These are phyloP conservation scores for Sesia bembeciformis DNA, from an alignment of 2,888 invertebrate genomes.

Conservation along the genomic window DNA sequence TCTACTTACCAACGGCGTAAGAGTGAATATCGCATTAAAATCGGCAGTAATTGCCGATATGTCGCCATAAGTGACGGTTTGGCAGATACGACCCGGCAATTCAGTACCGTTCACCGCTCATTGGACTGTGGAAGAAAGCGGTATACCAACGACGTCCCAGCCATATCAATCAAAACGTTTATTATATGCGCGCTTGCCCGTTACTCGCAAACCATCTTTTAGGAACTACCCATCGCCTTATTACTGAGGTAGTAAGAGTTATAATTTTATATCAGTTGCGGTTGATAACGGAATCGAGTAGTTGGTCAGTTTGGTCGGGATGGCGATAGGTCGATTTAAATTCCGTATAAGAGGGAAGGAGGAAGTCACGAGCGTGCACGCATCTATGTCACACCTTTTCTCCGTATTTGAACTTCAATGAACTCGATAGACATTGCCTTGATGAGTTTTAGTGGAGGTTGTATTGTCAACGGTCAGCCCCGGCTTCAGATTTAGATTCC, in stretches of 20 bases:
- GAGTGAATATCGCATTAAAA: not conserved
- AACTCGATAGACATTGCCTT: constrained; percentile 30
- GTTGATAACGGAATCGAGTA: not conserved
- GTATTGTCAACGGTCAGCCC: no score
- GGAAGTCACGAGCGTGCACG: constrained; percentile 60
- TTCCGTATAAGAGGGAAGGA: constrained; percentile 71
- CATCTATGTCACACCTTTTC: constrained; percentile 70
- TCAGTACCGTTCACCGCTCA: constrained; percentile 63
- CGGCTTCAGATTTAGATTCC: no score
- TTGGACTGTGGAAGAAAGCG: constrained; percentile 67
- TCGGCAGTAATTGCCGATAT: constrained; percentile 18
- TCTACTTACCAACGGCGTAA: not conserved
- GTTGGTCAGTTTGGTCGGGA: constrained; percentile 31
- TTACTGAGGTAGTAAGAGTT: constrained; percentile 3
- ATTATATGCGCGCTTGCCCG: constrained; percentile 46
- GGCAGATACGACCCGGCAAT: constrained; percentile 56
- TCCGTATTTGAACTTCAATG: constrained; percentile 65
- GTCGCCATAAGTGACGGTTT: constrained; percentile 62
- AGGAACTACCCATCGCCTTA: constrained; percentile 1
- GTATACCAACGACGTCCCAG: constrained; percentile 56
- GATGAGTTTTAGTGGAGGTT: constrained; percentile 3
- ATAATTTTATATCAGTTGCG: constrained; percentile 1
- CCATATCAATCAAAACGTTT: constrained; percentile 68
- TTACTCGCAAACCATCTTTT: constrained; percentile 18
- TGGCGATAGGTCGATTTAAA: constrained; percentile 66